A percentile compares a stretch with the other conserved stretches of the same genome.
Conservation (phyloP, 2,888 invertebrate genomes). For the Apamea epomidion region DNA sequence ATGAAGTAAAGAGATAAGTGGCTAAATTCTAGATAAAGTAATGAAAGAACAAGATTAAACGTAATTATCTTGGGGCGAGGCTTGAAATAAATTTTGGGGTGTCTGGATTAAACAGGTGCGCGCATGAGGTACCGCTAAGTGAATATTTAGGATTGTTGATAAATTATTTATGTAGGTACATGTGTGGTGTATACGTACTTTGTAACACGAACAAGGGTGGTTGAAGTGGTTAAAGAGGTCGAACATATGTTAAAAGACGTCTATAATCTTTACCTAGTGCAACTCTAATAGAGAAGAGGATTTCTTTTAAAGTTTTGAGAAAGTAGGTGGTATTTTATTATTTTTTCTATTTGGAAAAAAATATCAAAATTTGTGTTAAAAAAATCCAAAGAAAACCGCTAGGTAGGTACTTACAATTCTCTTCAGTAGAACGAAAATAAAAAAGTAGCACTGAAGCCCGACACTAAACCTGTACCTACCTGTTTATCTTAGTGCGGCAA, state of each 20-base stretch:
- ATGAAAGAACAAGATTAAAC: conserved; percentile 37
- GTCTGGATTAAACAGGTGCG: conserved; percentile 36
- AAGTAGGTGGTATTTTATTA: too few relatives aligned
- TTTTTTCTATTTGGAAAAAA: neutral
- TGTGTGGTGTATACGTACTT: conserved; percentile 30
- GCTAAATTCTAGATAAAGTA: conserved; percentile 31
- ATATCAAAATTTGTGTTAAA: neutral
- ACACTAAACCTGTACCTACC: conserved; percentile 33
- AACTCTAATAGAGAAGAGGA: neutral
- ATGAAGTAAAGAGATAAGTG: conserved; percentile 47
- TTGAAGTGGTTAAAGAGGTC: neutral
- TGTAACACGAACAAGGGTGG: neutral
- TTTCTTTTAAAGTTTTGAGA: neutral
- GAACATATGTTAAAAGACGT: neutral
- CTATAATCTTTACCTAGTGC: neutral
- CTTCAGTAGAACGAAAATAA: conserved; percentile 18
- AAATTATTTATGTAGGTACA: conserved; percentile 48
- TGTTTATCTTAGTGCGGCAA: conserved; percentile 51
- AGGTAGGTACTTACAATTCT: conserved; percentile 6
- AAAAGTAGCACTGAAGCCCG: conserved; percentile 18
- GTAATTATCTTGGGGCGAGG: conserved; percentile 28
- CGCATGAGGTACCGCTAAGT: conserved; percentile 45
- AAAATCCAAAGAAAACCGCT: conserved; percentile 2
- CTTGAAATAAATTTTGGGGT: conserved; percentile 37
- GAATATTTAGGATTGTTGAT: conserved; percentile 57